Evolutionary conservation across 2,797 vertebrate genomes (phyloP).

Genomic region (Gadopsis marmoratus): DNA sequence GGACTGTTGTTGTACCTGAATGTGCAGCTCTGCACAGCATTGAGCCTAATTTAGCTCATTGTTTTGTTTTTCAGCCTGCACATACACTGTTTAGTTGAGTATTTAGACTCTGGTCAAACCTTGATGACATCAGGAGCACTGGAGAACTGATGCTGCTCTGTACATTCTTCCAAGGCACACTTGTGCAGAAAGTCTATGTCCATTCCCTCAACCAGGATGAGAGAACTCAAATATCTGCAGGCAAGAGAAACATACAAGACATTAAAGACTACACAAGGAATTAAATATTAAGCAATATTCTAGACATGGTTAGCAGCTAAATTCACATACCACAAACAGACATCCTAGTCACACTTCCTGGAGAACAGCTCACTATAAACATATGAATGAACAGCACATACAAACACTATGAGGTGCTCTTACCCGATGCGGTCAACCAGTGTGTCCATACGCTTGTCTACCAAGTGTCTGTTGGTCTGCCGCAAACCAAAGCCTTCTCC

Average conservation of each 20-base stretch:
- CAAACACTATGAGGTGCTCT: slow-evolving; percentile 38
- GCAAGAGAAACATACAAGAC: slow-evolving; percentile 4
- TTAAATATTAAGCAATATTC: neutral
- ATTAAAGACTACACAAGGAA: neutral
- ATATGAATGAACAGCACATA: neutral
- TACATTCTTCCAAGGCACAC: slow-evolving; percentile 92
- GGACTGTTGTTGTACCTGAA: neutral
- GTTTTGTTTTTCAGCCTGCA: neutral
- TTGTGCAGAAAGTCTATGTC: slow-evolving; percentile 97
- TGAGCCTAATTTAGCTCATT: neutral
- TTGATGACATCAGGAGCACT: slow-evolving; percentile 87
- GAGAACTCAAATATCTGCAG: slow-evolving; percentile 92
- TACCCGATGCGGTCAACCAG: slow-evolving; percentile 96
- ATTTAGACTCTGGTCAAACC: slow-evolving; percentile 76
- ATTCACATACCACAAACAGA: neutral
- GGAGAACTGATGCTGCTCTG: slow-evolving; percentile 93
- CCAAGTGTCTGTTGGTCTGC: slow-evolving; percentile 95
- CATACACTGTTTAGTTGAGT: neutral
- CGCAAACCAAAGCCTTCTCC: slow-evolving; percentile 95
- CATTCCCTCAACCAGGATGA: slow-evolving; percentile 97
- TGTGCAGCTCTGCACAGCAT: neutral
- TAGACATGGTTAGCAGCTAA: neutral
- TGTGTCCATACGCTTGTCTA: slow-evolving; percentile 95
- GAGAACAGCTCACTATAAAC: neutral
- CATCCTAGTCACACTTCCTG: neutral